A percentile compares a stretch with the other conserved stretches of the same genome.
These are phyloP conservation scores for Pterostichus niger DNA, from an alignment of 2,888 invertebrate species.

Conservation along the genomic window DNA sequence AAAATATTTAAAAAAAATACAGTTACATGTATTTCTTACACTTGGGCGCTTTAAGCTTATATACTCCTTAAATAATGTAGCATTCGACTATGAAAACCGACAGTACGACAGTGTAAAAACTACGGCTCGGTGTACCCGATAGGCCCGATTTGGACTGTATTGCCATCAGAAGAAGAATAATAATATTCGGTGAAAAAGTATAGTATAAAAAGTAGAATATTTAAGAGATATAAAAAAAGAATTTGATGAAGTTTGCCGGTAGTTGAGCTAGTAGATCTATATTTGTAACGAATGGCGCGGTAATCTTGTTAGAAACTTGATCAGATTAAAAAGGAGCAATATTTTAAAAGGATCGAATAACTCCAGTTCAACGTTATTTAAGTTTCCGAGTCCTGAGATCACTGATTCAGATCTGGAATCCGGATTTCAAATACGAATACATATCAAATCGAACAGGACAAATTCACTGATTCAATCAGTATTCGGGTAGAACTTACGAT, in stretches of 20 bases:
- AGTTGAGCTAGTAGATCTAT: no score
- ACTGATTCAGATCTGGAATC: constrained; percentile 30
- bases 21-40: no score
- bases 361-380: constrained; percentile 25
- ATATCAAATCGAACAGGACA: constrained; percentile 60
- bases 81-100: no score
- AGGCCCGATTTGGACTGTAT: no score
- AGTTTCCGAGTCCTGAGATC: constrained; percentile 43
- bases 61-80: no score
- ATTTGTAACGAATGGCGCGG: no score
- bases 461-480: constrained; percentile 63
- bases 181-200: background rate
- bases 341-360: constrained; percentile 32
- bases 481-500: constrained; percentile 52
- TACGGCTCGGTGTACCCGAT: no score
- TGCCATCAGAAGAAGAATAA: no score
- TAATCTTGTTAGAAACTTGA: background rate
- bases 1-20: no score
- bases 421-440: constrained; percentile 57
- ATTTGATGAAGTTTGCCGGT: background rate
- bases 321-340: constrained; percentile 49
- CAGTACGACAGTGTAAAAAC: no score
- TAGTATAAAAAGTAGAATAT: background rate
- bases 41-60: no score
- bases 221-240: background rate